These are phyloP conservation scores for Himantopus leucocephalus DNA, from an alignment of 2,113 vertebrate genomes.

Conservation along the genomic window DNA sequence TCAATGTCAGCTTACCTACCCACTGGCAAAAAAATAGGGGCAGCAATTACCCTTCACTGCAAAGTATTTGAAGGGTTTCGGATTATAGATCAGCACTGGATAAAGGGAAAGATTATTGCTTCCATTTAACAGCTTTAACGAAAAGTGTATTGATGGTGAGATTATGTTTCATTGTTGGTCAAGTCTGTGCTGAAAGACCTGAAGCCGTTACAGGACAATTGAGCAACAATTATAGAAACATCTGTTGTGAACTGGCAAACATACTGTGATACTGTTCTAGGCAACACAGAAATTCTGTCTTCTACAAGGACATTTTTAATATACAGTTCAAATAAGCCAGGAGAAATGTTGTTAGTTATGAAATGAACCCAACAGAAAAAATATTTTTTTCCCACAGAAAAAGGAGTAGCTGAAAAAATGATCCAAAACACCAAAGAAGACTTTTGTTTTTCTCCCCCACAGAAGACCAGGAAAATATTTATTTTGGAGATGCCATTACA, in stretches of 20 bases:
- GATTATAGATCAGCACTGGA: not conserved
- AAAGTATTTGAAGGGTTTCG: not conserved
- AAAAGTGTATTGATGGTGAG: slow-evolving; percentile 6
- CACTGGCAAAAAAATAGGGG: not conserved
- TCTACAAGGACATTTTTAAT: not conserved
- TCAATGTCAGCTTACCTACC: not conserved
- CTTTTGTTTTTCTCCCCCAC: not conserved
- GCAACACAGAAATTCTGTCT: not conserved
- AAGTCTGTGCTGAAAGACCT: slow-evolving; percentile 32
- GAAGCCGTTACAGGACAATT: slow-evolving; percentile 10
- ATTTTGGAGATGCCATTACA: not conserved
- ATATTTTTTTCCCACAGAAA: not conserved
- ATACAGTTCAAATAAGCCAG: not conserved
- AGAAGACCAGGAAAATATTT: not conserved
- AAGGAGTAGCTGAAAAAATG: not conserved
- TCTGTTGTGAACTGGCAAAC: slow-evolving; percentile 37
- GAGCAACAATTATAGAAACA: slow-evolving; percentile 58
- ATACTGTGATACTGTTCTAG: not conserved
- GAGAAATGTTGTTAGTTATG: not conserved
- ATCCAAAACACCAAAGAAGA: not conserved
- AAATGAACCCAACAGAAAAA: not conserved
- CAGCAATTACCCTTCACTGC: not conserved
- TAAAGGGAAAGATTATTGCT: not conserved
- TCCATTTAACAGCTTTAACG: slow-evolving; percentile 9
- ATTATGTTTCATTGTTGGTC: slow-evolving; percentile 25